phyloP scores from a whole-genome alignment of 2,797 vertebrate species.

The Mus caroli region DNA sequence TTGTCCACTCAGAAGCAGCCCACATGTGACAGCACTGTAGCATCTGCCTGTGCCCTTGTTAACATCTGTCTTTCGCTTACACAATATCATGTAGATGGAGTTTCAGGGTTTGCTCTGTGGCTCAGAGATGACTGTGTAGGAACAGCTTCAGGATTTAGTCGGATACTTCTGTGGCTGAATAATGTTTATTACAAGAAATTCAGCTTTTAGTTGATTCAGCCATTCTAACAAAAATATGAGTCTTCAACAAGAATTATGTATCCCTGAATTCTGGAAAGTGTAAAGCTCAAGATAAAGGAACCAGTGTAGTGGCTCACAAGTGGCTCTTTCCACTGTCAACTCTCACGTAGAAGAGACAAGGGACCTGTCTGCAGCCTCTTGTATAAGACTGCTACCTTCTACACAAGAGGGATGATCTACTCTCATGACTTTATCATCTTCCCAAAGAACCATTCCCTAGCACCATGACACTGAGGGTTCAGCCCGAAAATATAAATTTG shows the following conservation, averaged over 20 bases:
- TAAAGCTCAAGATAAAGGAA: not conserved
- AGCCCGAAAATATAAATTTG: not conserved
- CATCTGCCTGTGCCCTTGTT: not conserved
- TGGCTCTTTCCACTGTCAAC: not conserved
- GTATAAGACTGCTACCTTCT: not conserved
- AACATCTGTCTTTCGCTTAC: not conserved
- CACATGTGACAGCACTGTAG: rapidly evolving
- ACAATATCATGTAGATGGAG: not conserved
- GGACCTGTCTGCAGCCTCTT: not conserved
- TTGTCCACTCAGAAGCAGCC: not conserved
- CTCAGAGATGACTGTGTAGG: not conserved
- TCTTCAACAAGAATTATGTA: not conserved
- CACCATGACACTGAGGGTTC: not conserved
- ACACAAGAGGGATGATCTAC: not conserved
- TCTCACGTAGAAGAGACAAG: not conserved
- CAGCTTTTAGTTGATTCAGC: not conserved
- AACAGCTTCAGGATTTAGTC: not conserved
- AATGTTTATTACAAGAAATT: not conserved
- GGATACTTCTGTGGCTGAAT: not conserved
- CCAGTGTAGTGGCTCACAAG: not conserved
- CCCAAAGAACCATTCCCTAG: not conserved
- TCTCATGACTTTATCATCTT: not conserved
- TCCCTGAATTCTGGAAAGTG: not conserved
- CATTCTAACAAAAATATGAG: not conserved
- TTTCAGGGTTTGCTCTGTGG: not conserved